Conservation (phyloP, 2,888 invertebrate genomes). For the Spatulosminthurus flaviceps region DNA sequence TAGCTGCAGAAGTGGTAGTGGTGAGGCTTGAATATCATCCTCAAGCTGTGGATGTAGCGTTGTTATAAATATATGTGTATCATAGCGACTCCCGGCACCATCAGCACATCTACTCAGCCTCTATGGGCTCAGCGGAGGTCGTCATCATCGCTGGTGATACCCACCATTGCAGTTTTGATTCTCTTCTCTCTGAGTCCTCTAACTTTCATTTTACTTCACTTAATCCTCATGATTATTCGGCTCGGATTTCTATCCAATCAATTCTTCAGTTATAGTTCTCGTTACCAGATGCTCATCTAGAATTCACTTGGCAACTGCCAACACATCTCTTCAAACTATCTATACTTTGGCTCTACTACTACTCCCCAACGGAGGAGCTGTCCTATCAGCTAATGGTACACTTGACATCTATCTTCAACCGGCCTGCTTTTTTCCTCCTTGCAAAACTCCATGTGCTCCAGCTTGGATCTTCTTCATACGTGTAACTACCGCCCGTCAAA, state of each 20-base stretch:
- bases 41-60: background rate
- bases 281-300: conserved; percentile 40
- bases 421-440: background rate
- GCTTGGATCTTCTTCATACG: too few species aligned
- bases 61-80: too few species aligned
- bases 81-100: too few species aligned
- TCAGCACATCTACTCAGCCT: too few species aligned
- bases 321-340: conserved; percentile 36
- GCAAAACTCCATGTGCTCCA: background rate
- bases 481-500: too few species aligned
- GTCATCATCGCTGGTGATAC: background rate
- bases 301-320: conserved; percentile 38
- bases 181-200: conserved; percentile 28
- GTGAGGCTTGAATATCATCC: background rate
- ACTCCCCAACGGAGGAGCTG: background rate
- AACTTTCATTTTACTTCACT: conserved; percentile 49
- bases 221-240: conserved; percentile 58
- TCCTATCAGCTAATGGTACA: conserved; percentile 19
- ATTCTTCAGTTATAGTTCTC: conserved; percentile 40
- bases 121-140: background rate
- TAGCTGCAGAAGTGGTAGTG: conserved; percentile 5
- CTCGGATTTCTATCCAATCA: conserved; percentile 43
- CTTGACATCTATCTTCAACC: conserved; percentile 5
- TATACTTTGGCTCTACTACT: background rate
- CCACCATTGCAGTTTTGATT: conserved; percentile 6